Conservation (phyloP, 1,140 invertebrate genomes). For the Caenorhabditis latens region DNA sequence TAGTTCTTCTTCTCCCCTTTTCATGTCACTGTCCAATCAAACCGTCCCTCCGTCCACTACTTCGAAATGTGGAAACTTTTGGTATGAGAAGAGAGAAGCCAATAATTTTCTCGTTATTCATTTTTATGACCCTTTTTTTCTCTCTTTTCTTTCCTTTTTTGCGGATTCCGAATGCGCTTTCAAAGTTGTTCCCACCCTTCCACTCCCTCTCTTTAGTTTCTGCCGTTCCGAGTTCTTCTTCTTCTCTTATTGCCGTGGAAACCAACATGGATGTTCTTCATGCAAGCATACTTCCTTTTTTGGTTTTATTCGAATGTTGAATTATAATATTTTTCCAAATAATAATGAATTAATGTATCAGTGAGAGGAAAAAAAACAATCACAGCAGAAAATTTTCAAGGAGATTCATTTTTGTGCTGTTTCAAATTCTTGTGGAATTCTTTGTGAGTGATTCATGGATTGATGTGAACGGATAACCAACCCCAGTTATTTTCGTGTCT, state of each 20-base stretch:
- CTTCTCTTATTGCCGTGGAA: constrained; percentile 13
- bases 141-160: background rate
- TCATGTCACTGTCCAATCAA: constrained; percentile 21
- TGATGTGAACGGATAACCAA: no score
- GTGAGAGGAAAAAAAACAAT: no score
- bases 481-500: no score
- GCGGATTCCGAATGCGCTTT: background rate
- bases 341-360: no score
- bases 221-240: background rate
- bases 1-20: constrained; percentile 12
- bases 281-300: no score
- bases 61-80: background rate
- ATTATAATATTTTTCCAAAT: no score
- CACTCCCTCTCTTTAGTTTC: background rate
- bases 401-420: no score
- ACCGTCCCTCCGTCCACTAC: background rate
- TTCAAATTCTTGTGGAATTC: no score
- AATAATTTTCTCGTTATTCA: constrained; percentile 57
- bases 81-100: constrained; percentile 2
- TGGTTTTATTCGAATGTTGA: no score
- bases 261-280: background rate
- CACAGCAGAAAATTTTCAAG: no score
- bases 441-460: no score
- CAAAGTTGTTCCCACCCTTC: background rate
- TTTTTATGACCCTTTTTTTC: constrained; percentile 45